A percentile compares a stretch with the other conserved stretches of the same genome.
phyloP scores from a whole-genome alignment of 2,113 vertebrate species.

The Apteryx mantelli region DNA sequence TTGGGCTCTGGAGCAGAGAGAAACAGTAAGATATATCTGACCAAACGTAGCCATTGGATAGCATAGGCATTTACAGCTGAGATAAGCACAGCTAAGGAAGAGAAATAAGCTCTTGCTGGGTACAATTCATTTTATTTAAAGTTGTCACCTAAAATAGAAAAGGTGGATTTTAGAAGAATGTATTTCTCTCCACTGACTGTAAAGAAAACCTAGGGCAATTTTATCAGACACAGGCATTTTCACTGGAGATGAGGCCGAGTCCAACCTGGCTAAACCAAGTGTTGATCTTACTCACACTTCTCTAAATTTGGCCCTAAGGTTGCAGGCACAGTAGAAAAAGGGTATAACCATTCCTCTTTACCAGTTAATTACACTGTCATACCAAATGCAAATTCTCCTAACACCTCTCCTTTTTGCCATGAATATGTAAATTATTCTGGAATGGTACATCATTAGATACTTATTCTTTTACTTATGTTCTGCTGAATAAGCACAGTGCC shows the following conservation, averaged over 20 bases:
- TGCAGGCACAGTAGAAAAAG: not conserved
- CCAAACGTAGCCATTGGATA: not conserved
- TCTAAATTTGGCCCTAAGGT: not conserved
- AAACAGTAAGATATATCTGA: not conserved
- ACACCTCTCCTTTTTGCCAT: not conserved
- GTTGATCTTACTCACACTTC: not conserved
- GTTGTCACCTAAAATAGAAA: not conserved
- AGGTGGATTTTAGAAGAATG: not conserved
- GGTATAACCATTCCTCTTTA: not conserved
- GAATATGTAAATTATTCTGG: too few species aligned
- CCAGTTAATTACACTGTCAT: not conserved
- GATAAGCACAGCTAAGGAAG: not conserved
- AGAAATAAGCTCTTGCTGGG: not conserved
- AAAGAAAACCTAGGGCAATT: not conserved
- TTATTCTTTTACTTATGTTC: not conserved
- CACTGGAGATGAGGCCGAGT: fast-evolving
- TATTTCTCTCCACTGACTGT: not conserved
- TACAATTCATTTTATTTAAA: not conserved
- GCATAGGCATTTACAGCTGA: not conserved
- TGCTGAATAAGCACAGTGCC: not conserved
- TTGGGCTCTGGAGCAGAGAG: not conserved
- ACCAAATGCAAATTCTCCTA: not conserved
- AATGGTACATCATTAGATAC: too few species aligned
- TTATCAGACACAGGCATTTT: not conserved
- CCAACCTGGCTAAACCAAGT: not conserved